phyloP scores from a whole-genome alignment of 2,797 vertebrate species.

The Nannoperca obscura region DNA sequence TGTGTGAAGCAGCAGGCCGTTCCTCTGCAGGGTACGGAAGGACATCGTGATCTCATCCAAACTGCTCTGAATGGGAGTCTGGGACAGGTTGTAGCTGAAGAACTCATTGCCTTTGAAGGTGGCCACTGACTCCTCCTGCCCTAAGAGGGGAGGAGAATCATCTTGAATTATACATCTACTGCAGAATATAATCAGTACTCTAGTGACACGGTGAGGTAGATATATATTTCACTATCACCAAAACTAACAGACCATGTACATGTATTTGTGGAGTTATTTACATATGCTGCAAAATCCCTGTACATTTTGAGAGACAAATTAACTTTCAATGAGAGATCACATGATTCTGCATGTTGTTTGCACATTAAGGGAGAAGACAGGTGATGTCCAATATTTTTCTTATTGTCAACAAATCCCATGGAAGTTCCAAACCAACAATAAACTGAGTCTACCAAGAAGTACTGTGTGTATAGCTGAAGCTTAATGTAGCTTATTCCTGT shows the following conservation, averaged over 20 bases:
- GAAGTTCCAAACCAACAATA: background rate
- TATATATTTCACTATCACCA: background rate
- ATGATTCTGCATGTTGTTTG: constrained; percentile 6
- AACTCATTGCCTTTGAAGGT: constrained; percentile 96
- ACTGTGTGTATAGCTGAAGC: background rate
- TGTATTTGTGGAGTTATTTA: constrained; percentile 16
- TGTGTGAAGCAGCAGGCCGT: constrained; percentile 95
- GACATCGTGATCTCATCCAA: constrained; percentile 96
- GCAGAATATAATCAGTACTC: constrained; percentile 13
- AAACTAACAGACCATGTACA: constrained; percentile 2
- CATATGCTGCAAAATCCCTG: constrained; percentile 2
- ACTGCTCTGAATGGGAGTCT: constrained; percentile 97
- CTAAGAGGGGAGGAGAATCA: constrained; percentile 75
- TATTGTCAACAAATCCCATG: constrained; percentile 6
- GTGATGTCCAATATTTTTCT: constrained; percentile 8
- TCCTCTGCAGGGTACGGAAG: constrained; percentile 94
- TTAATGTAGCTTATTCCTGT: background rate
- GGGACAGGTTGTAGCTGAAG: constrained; percentile 98
- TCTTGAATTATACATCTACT: constrained; percentile 41
- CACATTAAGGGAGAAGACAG: background rate
- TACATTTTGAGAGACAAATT: constrained; percentile 21
- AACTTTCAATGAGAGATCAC: background rate
- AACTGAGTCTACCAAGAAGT: background rate
- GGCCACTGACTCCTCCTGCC: constrained; percentile 93
- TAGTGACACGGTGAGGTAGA: constrained; percentile 6